Conservation (phyloP, 2,797 vertebrate species). For the Lithobates pipiens region DNA sequence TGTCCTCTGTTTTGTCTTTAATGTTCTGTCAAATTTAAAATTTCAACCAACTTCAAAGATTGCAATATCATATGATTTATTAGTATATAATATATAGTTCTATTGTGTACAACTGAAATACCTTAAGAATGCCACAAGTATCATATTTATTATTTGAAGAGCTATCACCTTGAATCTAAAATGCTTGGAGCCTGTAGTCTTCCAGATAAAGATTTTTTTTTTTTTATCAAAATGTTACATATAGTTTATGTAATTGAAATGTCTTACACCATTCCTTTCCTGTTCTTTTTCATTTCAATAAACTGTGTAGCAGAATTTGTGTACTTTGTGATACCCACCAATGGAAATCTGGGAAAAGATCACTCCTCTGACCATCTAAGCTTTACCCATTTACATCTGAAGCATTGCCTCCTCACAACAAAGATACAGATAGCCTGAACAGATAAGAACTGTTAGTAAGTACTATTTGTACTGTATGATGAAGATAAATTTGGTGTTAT, state of each 20-base stretch:
- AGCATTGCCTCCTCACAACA: too few relatives aligned
- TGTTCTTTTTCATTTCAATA: not conserved
- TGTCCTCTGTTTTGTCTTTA: too few relatives aligned
- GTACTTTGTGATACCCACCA: not conserved
- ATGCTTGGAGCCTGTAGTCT: slow-evolving; percentile 1
- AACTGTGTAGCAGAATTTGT: not conserved
- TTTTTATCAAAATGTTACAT: not conserved
- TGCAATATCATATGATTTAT: not conserved
- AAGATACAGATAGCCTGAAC: too few relatives aligned
- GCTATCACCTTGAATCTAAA: not conserved
- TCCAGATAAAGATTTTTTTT: slow-evolving; percentile 10
- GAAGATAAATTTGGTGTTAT: too few relatives aligned
- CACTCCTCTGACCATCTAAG: too few relatives aligned
- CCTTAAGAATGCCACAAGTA: not conserved
- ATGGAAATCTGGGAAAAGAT: too few relatives aligned
- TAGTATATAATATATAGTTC: too few relatives aligned
- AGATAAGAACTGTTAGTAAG: too few relatives aligned
- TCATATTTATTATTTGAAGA: not conserved
- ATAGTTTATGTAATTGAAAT: not conserved
- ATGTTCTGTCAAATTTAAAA: too few relatives aligned
- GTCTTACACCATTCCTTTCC: not conserved
- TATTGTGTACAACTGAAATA: not conserved
- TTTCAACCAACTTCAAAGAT: too few relatives aligned
- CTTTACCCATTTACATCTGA: too few relatives aligned
- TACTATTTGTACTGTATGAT: too few relatives aligned